Conservation (phyloP, 2,888 invertebrate species). For the Hecatera dysodea region DNA sequence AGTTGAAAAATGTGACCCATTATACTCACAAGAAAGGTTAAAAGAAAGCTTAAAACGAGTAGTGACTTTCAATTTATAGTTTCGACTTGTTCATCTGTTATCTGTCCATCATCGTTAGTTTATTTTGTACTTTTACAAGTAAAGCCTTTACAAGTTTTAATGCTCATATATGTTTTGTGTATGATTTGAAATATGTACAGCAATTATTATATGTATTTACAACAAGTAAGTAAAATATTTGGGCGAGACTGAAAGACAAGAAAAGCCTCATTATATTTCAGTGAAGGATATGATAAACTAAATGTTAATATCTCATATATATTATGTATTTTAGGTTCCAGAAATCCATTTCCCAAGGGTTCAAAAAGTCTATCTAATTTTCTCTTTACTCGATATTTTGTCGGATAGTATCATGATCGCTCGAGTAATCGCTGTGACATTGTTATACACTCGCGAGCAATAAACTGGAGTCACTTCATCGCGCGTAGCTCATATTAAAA, state of each 20-base stretch:
- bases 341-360: constrained; percentile 2
- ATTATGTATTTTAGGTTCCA: not conserved
- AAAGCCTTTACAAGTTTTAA: not conserved
- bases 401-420: not conserved
- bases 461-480: too few species aligned
- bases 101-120: too few species aligned
- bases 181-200: too few species aligned
- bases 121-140: not conserved
- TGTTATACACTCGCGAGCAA: too few species aligned
- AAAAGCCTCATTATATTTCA: not conserved
- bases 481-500: too few species aligned
- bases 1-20: too few species aligned
- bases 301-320: too few species aligned
- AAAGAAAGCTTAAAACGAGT: too few species aligned
- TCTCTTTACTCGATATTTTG: not conserved
- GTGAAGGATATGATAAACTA: not conserved
- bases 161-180: too few species aligned
- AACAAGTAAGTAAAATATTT: not conserved
- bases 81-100: too few species aligned
- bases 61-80: too few species aligned
- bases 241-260: constrained; percentile 6
- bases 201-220: not conserved
- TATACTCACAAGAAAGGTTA: too few species aligned
- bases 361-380: constrained; percentile 4
- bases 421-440: not conserved